A percentile compares a stretch with the other conserved stretches of the same genome.
Conservation (phyloP, 2,797 vertebrate species). For the Eupleurogrammus muticus region DNA sequence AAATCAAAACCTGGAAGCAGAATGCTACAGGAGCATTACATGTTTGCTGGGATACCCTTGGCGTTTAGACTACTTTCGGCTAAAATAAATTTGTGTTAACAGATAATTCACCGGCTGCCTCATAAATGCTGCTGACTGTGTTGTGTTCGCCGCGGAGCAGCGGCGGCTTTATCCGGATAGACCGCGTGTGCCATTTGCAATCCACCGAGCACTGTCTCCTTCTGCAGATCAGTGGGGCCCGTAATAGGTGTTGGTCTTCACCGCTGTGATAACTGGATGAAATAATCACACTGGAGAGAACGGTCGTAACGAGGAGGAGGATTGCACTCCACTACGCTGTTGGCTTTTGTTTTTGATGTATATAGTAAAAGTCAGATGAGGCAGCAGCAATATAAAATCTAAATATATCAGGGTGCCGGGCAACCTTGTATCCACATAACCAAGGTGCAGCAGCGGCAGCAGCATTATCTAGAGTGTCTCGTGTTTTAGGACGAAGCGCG, state of each 20-base stretch:
- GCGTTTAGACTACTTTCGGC: background rate
- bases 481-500: too few species aligned
- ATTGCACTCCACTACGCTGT: conserved; percentile 49
- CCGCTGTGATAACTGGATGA: conserved; percentile 65
- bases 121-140: conserved; percentile 12
- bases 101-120: background rate
- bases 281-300: conserved; percentile 69
- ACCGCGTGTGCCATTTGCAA: conserved; percentile 25
- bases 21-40: too few species aligned
- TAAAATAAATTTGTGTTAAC: too few species aligned
- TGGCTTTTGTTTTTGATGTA: conserved; percentile 62
- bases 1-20: too few species aligned
- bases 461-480: too few species aligned
- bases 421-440: conserved; percentile 1
- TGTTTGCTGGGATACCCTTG: background rate
- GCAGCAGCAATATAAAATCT: conserved; percentile 56
- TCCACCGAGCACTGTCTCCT: conserved; percentile 47
- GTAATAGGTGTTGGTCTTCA: conserved; percentile 60
- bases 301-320: conserved; percentile 48
- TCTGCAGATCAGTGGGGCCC: conserved; percentile 68
- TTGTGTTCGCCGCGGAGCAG: conserved; percentile 24
- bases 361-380: conserved; percentile 55
- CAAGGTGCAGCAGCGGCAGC: too few species aligned
- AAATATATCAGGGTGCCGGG: conserved; percentile 29
- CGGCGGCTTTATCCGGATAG: conserved; percentile 37